Percentiles rank a stretch among this genome's conserved stretches.
Evolutionary conservation across 2,888 invertebrate genomes (phyloP).

Genomic region (Celastrina argiolus): DNA sequence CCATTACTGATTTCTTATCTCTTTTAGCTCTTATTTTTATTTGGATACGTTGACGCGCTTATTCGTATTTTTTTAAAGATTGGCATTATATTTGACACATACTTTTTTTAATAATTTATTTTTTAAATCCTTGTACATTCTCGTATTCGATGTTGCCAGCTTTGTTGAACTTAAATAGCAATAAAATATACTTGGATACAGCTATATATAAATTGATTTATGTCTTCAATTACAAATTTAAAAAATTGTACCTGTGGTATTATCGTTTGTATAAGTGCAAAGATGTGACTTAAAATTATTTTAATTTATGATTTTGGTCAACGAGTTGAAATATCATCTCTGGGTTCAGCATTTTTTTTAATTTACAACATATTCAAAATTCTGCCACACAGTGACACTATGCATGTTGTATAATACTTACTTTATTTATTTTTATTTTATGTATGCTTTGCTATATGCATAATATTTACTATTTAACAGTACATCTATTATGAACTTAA

Average conservation of each 20-base stretch:
- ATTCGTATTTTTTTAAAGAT: neutral
- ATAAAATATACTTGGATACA: slow-evolving; percentile 2
- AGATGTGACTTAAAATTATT: neutral
- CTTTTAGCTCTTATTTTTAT: neutral
- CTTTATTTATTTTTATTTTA: too few species aligned
- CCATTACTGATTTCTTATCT: neutral
- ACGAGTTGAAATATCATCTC: neutral
- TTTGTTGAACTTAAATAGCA: slow-evolving; percentile 15
- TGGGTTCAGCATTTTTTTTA: neutral
- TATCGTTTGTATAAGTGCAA: slow-evolving; percentile 7
- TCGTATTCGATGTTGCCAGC: slow-evolving; percentile 16
- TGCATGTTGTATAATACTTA: too few species aligned
- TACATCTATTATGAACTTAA: too few species aligned
- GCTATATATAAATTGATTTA: slow-evolving; percentile 16
- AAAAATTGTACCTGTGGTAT: slow-evolving; percentile 19
- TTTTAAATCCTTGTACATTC: neutral
- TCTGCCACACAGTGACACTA: too few species aligned
- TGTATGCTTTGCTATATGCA: too few species aligned
- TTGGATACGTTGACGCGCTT: neutral
- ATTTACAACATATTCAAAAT: too few species aligned
- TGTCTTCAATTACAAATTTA: slow-evolving; percentile 15
- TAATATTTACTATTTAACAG: too few species aligned
- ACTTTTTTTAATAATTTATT: slow-evolving; percentile 22
- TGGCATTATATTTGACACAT: neutral
- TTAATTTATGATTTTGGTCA: neutral